phyloP scores from a whole-genome alignment of 2,888 invertebrate species.

The Boloria euphrosyne region DNA sequence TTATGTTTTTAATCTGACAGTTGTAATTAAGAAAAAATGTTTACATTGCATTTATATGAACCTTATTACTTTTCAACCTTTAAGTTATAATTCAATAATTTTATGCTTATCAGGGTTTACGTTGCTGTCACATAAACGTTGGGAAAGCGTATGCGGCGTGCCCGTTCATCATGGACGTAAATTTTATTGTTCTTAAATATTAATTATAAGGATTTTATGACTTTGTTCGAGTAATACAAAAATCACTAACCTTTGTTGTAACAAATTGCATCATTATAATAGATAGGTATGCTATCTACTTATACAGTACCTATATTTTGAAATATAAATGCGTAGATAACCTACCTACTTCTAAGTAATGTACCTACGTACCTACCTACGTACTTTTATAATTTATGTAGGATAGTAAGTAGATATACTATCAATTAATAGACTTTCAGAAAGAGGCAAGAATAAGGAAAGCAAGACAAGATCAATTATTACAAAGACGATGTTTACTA shows the following conservation, averaged over 20 bases:
- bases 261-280: too few species aligned
- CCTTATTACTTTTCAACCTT: slow-evolving; percentile 5
- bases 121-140: slow-evolving; percentile 7
- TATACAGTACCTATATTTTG: too few species aligned
- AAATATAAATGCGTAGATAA: too few species aligned
- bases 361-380: too few species aligned
- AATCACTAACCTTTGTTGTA: too few species aligned
- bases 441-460: slow-evolving; percentile 24
- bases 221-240: too few species aligned
- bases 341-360: too few species aligned
- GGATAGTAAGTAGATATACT: too few species aligned
- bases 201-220: too few species aligned
- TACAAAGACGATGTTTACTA: slow-evolving; percentile 51
- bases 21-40: slow-evolving; percentile 59
- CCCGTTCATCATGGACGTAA: background rate
- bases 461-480: slow-evolving; percentile 14
- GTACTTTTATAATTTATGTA: too few species aligned
- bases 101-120: background rate
- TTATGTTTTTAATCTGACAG: slow-evolving; percentile 57
- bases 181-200: too few species aligned
- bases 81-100: background rate
- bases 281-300: too few species aligned
- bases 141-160: background rate
- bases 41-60: slow-evolving; percentile 28
- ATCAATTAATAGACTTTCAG: background rate